These are phyloP conservation scores for Campoplex nolae DNA, from an alignment of 2,888 invertebrate species.

Conservation along the genomic window DNA sequence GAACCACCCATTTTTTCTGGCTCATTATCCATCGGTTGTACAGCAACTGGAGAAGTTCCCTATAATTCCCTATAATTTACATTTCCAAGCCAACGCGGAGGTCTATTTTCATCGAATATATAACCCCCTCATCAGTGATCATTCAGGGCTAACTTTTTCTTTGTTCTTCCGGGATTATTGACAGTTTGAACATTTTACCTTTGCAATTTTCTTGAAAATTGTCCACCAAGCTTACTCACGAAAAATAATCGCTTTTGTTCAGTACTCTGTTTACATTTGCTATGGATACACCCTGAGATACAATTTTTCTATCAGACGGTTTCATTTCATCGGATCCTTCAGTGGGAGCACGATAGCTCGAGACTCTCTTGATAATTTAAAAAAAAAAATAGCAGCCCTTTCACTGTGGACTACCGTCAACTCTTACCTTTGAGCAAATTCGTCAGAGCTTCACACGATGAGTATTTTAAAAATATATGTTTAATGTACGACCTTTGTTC, in stretches of 20 bases:
- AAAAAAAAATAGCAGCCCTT: not conserved
- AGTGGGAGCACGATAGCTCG: not conserved
- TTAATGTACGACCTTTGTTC: not conserved
- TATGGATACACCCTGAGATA: not conserved
- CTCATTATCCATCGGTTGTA: conserved; percentile 6
- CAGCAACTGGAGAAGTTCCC: not conserved
- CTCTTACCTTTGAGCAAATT: not conserved
- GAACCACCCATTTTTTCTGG: not conserved
- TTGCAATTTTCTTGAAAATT: conserved; percentile 11
- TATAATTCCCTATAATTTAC: conserved; percentile 21
- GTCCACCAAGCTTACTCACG: not conserved
- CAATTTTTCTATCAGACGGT: not conserved
- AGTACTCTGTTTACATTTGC: not conserved
- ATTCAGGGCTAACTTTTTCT: conserved; percentile 13
- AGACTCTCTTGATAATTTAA: not conserved
- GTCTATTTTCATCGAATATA: not conserved
- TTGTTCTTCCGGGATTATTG: not conserved
- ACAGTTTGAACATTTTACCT: not conserved
- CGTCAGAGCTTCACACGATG: not conserved
- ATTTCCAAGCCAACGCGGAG: not conserved
- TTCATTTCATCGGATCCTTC: not conserved
- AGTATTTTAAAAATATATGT: not conserved
- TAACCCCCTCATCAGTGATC: conserved; percentile 37
- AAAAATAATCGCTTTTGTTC: not conserved
- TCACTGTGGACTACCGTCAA: not conserved